These are phyloP conservation scores for Calidris pugnax DNA, from an alignment of 2,113 vertebrate species.

Conservation along the genomic window DNA sequence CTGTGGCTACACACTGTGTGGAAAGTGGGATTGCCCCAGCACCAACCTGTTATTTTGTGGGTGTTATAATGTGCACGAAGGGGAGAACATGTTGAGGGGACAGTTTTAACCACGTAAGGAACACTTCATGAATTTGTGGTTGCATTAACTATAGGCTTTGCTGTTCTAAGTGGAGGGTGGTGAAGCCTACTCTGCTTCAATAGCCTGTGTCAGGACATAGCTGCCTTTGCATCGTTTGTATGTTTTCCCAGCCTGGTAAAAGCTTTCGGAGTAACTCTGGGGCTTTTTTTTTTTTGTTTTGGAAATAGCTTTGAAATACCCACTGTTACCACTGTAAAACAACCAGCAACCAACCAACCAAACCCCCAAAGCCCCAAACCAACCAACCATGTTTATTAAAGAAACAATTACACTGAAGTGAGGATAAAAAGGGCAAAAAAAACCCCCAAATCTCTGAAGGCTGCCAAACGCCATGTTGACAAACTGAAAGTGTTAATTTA, in stretches of 20 bases:
- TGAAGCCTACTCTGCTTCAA: background rate
- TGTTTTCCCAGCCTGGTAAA: background rate
- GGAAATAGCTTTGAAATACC: background rate
- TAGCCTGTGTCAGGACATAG: background rate
- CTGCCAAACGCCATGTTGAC: background rate
- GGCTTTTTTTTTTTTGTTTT: background rate
- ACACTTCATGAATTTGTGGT: background rate
- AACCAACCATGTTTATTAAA: background rate
- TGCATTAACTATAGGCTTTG: background rate
- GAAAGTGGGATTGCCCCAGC: background rate
- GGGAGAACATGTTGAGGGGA: background rate
- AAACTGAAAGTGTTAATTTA: background rate
- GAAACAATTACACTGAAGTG: background rate
- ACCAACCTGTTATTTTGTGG: background rate
- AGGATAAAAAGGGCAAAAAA: background rate
- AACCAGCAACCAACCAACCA: background rate
- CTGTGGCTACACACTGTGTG: background rate
- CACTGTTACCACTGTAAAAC: background rate
- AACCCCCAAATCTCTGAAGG: accelerated
- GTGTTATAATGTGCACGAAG: background rate
- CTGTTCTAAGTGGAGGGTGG: background rate
- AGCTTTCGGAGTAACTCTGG: background rate
- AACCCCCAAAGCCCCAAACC: background rate
- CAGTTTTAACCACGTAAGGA: background rate
- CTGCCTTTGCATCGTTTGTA: background rate